Base-by-base conservation (phyloP, 2,113 vertebrate genomes). In the Vulpes ferrilata region DNA sequence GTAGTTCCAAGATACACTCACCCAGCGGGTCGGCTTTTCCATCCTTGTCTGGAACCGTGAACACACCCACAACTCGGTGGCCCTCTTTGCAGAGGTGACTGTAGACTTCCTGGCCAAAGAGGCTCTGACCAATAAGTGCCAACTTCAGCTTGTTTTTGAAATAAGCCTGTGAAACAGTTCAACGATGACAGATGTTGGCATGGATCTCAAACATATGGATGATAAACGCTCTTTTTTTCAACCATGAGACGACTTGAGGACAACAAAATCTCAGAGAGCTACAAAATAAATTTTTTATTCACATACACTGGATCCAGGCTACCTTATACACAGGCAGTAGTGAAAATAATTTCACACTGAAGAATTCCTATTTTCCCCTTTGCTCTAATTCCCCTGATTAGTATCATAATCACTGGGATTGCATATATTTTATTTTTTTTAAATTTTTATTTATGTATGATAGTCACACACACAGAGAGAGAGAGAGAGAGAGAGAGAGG, bases 81-180 rank as follows among this genome's bases (percentile, higher is more conserved):
- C 99, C 99, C 84, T 99, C 99, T 98, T 99, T 99, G 97, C 98
- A 99, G 94, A 99, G 99, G 62, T 98, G 99, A 84, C 97, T 99
- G 97, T 99, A 99, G 85, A 99, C 99, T 98, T 99, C 99, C 98
- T 99, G 99, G 73, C 99, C 99, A 93, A 99, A 99, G 94, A 99
- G 96, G 97, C 99, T 99, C 99, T 99, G 99, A 69, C 99, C 99
- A 97, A 99, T 99, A 62, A 99, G 98, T 35, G 99, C 99, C 76
- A 99, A 98, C 86, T 99, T 99, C 30, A 99, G 99, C 96, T 99
- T 99, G 95, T 99, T 99, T 99, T 99, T 99, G 96, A 98, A 99
- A 96, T 98, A 98, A 97, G 94, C 97, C 99, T 99, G 98, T 85
- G 90, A 97, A 98, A 25, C 27, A 64, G 92, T 92, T 85, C 27